phyloP scores from a whole-genome alignment of 2,113 vertebrate species.

The Donacobius atricapilla region DNA sequence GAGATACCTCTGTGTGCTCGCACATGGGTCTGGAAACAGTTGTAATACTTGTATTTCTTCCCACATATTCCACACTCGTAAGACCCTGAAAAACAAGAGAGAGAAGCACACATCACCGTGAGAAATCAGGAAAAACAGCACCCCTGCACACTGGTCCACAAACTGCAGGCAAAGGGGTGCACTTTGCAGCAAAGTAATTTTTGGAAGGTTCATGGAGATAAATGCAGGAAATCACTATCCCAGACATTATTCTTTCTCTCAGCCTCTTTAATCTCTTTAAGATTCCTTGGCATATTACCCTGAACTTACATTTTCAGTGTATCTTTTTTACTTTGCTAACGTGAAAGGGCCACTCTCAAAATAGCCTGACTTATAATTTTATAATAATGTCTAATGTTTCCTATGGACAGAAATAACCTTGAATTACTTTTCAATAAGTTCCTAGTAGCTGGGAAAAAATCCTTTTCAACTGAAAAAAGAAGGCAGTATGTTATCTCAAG shows the following conservation, averaged over 20 bases:
- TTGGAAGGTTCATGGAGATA: slow-evolving; percentile 21
- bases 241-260: slow-evolving; percentile 10
- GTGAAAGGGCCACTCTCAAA: slow-evolving; percentile 35
- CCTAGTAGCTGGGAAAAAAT: slow-evolving; percentile 14
- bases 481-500: slow-evolving; percentile 2
- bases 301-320: neutral
- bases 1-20: slow-evolving; percentile 92
- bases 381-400: slow-evolving; percentile 57
- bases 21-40: slow-evolving; percentile 98
- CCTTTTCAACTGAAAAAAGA: neutral
- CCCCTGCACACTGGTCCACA: neutral
- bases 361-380: slow-evolving; percentile 38
- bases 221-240: slow-evolving; percentile 45
- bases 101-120: neutral
- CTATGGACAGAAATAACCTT: slow-evolving; percentile 54
- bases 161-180: neutral
- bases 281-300: slow-evolving; percentile 5
- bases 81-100: slow-evolving; percentile 82
- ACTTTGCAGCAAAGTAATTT: slow-evolving; percentile 1
- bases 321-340: slow-evolving; percentile 21
- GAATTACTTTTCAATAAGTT: slow-evolving; percentile 58
- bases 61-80: slow-evolving; percentile 96
- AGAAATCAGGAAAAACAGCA: neutral
- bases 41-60: slow-evolving; percentile 99
- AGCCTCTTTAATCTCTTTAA: neutral